A percentile compares a stretch with the other conserved stretches of the same genome.
phyloP scores from a whole-genome alignment of 2,888 invertebrate genomes.

The Lasioglossum pauxillum region DNA sequence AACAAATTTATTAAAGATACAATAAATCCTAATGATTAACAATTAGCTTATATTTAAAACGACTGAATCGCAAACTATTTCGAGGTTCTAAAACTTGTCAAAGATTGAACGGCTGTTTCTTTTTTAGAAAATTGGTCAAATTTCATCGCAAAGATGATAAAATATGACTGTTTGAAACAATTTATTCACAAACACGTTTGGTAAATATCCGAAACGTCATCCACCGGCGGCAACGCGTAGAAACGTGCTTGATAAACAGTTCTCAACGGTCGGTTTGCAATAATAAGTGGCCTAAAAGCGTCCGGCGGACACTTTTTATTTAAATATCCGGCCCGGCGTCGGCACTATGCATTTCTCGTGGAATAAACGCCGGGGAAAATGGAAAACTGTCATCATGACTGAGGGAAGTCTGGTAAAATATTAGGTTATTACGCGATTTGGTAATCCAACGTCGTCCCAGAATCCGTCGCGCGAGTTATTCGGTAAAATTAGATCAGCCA shows the following conservation, averaged over 20 bases:
- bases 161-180: not conserved
- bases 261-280: not conserved
- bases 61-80: not conserved
- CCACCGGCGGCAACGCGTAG: not conserved
- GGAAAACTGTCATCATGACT: conserved; percentile 34
- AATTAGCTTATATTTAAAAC: not conserved
- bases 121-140: not conserved
- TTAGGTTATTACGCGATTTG: conserved; percentile 53
- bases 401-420: conserved; percentile 40
- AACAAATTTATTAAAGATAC: not conserved
- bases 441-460: conserved; percentile 30
- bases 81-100: not conserved
- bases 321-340: conserved; percentile 15
- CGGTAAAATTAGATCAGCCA: conserved; percentile 41
- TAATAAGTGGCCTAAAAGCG: not conserved
- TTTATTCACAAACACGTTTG: not conserved
- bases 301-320: not conserved
- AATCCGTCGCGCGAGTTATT: conserved; percentile 26
- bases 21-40: not conserved
- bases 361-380: conserved; percentile 33
- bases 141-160: not conserved
- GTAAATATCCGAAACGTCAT: not conserved
- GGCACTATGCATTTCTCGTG: not conserved
- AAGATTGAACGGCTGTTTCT: not conserved
- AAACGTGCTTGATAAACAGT: not conserved